Evolutionary conservation across 2,797 vertebrate genomes (phyloP).

Genomic region (Erethizon dorsatum): DNA sequence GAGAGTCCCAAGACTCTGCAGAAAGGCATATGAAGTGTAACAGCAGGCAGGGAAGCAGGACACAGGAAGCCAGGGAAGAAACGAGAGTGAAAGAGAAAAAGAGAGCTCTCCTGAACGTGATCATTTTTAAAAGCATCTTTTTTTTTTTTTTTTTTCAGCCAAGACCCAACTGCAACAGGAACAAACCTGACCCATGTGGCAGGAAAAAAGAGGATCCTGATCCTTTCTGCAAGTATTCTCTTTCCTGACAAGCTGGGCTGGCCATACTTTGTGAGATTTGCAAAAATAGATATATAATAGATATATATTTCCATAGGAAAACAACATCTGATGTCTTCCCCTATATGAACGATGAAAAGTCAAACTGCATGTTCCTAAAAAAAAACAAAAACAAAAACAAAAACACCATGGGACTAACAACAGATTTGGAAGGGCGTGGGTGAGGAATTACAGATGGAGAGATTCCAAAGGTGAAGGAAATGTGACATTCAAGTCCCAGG

Average conservation of each 20-base stretch:
- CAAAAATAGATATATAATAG: constrained; percentile 85
- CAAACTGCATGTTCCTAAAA: constrained; percentile 89
- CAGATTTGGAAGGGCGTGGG: constrained; percentile 66
- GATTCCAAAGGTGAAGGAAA: constrained; percentile 80
- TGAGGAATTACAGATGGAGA: constrained; percentile 79
- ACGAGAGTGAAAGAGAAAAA: constrained; percentile 31
- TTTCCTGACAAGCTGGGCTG: constrained; percentile 81
- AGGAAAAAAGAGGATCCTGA: constrained; percentile 81
- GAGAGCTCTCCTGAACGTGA: constrained; percentile 72
- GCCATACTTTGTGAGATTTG: constrained; percentile 83
- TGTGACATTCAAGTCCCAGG: constrained; percentile 82
- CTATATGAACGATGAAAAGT: constrained; percentile 88
- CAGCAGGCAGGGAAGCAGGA: not conserved
- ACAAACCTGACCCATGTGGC: constrained; percentile 74
- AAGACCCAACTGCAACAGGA: constrained; percentile 80
- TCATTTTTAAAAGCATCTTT: constrained; percentile 77
- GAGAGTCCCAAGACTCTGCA: not conserved
- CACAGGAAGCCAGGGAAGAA: not conserved
- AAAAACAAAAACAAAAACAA: constrained; percentile 77
- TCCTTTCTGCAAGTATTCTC: constrained; percentile 75
- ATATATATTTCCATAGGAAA: constrained; percentile 89
- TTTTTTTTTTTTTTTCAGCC: constrained; percentile 53
- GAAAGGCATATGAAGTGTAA: constrained; percentile 52
- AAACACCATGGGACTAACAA: constrained; percentile 83
- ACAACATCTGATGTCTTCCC: constrained; percentile 86